Evolutionary conservation across 2,113 vertebrate genomes (phyloP), one percentile per base, ranked within the genome.

Genomic region (Myotis yumanensis): DNA sequence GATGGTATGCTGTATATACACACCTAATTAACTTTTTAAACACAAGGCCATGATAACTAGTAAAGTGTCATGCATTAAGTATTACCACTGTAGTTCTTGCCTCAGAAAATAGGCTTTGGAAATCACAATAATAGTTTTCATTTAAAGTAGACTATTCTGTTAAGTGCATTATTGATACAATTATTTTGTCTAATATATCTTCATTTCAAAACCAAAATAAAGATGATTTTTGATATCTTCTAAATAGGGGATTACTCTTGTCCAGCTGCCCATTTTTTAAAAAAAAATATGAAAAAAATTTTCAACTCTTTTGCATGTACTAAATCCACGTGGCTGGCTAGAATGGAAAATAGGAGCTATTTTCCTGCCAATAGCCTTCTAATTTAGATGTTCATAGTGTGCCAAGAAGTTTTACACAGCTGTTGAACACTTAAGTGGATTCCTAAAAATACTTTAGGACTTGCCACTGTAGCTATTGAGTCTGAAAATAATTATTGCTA

Each of bases 1-100:
- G 25, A 3, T 96, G 30, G 69, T 73, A 79, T 95, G 86, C 32
- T 69, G 62, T 69, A 43, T 59, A 83, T 66, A 96, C 46, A 90
- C 18, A 73, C 76, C 82, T 93, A 89, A 92, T 97, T 97, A 96
- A 28, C 76, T 66, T 97, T 30, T 90, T 92, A 97, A 86, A 92
- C 1, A 73, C n/a, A 82, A 94, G 54, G 96, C 93, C 51, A 69
- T 28, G 85, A 83, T 90, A 90, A 80, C 92, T 84, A 46, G 2
- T 79, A 81, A 17, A 97, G 87, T 43, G 66, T 71, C 9, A 5
- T 89, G 48, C 28, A 66, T 68, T 73, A 54, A 94, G 0, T 20
- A 75, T 93, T 32, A 54, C 30, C 92, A 96, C 77, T 92, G 37
- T 86, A 89, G 51, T 85, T 48, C 11, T 57, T 79, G 54, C 10